Evolutionary conservation across 2,797 vertebrate genomes (phyloP), one percentile per base, ranked within the genome.

Genomic region (Falco novaeseelandiae): DNA sequence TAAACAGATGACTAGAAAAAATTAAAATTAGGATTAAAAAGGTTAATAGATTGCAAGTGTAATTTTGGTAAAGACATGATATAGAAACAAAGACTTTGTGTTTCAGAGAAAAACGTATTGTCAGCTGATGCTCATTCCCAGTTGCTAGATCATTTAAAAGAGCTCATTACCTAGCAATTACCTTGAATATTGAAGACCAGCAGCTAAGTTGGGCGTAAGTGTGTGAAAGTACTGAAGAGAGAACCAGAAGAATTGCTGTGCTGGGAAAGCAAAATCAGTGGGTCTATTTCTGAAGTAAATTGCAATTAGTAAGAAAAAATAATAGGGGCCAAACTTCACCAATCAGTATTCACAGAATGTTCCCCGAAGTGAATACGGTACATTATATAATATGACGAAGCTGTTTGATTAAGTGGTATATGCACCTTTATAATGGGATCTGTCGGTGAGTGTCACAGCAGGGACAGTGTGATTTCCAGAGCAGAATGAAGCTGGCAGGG

Each of bases 241-340:
- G 46, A 93, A 74, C 54, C 42, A 89, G 63, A 81, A 95, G 91
- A 94, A 83, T 46, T 49, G 38, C 87, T 90, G 84, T 90, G 80
- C 76, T 91, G 89, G 79, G 84, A 78, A 92, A 88, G 79, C 87
- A 91, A 52, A 96, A 83, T 90, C 79, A 82, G 66, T 42, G 84
- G 16, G 30, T 81, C 79, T 96, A 21, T 88, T 96, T 89, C 57
- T 86, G 90, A 92, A 94, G 85, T 84, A 83, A 95, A 84, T 72
- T 90, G 72, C 84, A 95, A 76, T 94, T 87, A 89, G 61, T 58
- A 66, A 74, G 44, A 67, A 36, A 58, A 71, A 71, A 85, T 55
- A 88, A 65, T 36, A 29, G n/a, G 32, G 92, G 72, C 61, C 76
- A 87, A 38, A 59, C 86, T 77, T 83, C 81, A 49, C 52, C 44